phyloP scores from a whole-genome alignment of 1,140 invertebrate genomes.

The Conus ventricosus region DNA sequence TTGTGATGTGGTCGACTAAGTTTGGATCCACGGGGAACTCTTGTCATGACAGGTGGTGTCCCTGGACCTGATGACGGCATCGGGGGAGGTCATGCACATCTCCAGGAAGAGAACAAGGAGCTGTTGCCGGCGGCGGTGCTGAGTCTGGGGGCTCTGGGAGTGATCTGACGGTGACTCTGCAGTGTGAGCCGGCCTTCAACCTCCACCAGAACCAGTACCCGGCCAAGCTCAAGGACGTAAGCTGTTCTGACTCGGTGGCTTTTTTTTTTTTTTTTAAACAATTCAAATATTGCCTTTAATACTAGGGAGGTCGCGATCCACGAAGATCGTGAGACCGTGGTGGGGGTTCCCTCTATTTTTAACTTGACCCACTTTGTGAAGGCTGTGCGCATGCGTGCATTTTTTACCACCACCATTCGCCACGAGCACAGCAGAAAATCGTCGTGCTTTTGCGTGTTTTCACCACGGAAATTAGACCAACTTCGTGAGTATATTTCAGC shows the following conservation, averaged over 20 bases:
- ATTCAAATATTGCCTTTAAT: neutral
- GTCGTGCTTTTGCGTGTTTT: no score
- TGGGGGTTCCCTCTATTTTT: no score
- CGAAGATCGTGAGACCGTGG: no score
- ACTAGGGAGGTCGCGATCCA: no score
- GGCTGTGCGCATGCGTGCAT: no score
- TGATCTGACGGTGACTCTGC: conserved; percentile 70
- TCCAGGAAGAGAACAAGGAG: conserved; percentile 62
- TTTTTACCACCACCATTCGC: no score
- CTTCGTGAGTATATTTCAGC: no score
- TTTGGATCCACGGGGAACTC: no score
- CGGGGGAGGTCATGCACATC: conserved; percentile 62
- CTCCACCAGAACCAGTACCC: conserved; percentile 64
- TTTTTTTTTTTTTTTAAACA: neutral
- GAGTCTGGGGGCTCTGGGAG: conserved; percentile 70
- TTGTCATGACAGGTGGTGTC: conserved; percentile 60
- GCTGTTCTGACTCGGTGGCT: neutral
- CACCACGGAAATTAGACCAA: no score
- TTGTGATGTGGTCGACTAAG: no score
- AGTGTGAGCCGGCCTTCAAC: conserved; percentile 71
- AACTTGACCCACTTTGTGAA: no score
- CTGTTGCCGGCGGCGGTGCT: conserved; percentile 66
- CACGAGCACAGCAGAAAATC: no score
- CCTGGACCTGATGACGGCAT: conserved; percentile 68
- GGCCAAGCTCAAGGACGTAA: conserved; percentile 66